Conservation (phyloP, 2,113 vertebrate genomes). For the Leucosticte australis region DNA sequence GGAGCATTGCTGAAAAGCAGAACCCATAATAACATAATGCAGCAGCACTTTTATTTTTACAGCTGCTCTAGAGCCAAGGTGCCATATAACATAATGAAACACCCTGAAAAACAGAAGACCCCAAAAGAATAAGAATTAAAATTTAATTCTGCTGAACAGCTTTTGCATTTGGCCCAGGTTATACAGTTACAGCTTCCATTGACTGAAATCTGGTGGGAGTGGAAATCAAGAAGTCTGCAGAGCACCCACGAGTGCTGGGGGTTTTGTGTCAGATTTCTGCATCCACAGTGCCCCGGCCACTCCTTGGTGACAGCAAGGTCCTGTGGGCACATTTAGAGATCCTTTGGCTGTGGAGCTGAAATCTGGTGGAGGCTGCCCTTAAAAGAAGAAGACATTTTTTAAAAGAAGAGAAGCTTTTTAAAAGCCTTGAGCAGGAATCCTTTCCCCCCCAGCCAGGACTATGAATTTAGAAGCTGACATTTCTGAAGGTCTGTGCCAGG, state of each 20-base stretch:
- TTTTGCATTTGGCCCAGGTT: neutral
- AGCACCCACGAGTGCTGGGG: rapidly evolving
- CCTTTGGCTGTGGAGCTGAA: neutral
- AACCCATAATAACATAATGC: neutral
- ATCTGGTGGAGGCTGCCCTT: neutral
- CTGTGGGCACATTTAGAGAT: rapidly evolving
- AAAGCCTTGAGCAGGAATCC: neutral
- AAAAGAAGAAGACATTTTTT: neutral
- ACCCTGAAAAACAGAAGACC: neutral
- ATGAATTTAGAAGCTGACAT: neutral
- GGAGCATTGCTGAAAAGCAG: neutral
- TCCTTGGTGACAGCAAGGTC: rapidly evolving
- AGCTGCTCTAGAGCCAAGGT: neutral
- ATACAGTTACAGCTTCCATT: neutral
- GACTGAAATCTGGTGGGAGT: neutral
- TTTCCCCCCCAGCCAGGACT: neutral
- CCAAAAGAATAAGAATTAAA: neutral
- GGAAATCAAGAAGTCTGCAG: neutral
- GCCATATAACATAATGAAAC: neutral
- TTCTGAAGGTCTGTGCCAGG: neutral
- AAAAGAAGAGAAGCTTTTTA: neutral
- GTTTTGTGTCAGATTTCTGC: neutral
- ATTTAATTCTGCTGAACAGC: neutral
- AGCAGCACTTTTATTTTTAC: neutral
- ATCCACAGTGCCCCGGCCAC: neutral